Evolutionary conservation across 2,888 invertebrate genomes (phyloP).

Genomic region (Odontothrips loti): DNA sequence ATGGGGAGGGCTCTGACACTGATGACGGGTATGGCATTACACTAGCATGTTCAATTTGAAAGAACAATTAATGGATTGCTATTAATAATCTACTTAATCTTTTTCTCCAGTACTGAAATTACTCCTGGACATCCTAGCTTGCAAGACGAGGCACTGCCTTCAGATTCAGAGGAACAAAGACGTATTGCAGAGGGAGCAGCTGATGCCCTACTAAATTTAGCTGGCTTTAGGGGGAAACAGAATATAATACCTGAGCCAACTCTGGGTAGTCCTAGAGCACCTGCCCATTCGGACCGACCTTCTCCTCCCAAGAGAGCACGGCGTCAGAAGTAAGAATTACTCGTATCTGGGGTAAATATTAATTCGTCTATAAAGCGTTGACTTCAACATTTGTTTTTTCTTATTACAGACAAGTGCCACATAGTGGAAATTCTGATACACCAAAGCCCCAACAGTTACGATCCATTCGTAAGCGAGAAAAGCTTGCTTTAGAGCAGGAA

Average conservation of each 20-base stretch:
- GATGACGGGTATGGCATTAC: conserved; percentile 50
- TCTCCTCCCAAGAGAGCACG: background rate
- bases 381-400: background rate
- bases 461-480: conserved; percentile 3
- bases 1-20: conserved; percentile 45
- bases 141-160: conserved; percentile 42
- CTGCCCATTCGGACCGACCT: background rate
- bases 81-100: background rate
- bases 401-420: background rate
- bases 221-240: conserved; percentile 53
- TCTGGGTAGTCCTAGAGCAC: background rate
- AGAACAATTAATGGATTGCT: conserved; percentile 6
- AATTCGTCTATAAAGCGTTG: background rate
- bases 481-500: background rate
- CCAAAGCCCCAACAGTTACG: background rate
- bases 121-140: conserved; percentile 30
- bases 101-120: conserved; percentile 23
- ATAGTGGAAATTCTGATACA: background rate
- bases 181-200: conserved; percentile 75
- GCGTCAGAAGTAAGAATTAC: background rate
- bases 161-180: conserved; percentile 62
- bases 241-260: background rate
- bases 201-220: conserved; percentile 70
- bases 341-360: background rate
- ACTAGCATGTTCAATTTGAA: background rate